Evolutionary conservation across 35 echinoderm and acorn worm species (phyloP), one percentile per base, ranked within the genome.

Genomic region (Amphiura filiformis): DNA sequence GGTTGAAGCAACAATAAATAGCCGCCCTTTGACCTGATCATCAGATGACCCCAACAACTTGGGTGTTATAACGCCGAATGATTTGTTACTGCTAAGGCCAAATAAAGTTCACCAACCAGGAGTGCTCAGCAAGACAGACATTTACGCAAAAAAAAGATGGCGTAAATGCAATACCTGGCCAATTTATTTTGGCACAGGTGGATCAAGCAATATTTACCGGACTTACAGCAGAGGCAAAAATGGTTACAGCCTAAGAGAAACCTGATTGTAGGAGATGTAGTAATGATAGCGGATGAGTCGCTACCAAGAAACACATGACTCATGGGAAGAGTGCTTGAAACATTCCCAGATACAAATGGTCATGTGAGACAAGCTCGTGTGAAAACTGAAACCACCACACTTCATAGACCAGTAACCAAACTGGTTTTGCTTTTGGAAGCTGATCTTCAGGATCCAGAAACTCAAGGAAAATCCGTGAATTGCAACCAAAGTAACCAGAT

Each of bases 171-270:
- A 39, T 83, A 93, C 37, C 28, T 93, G 9, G 77, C 86, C 1
- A 77, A 88, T 56, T 12, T 94, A 0, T 95, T 95, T 81, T 96
- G 87, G 90, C 26, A 65, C 12, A 86, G 90, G 33, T 93, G 79
- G 89, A 79, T 38, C 0, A 65, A 42, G 32, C 79, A 93, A 31
- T 80, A 94, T 41, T 57, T 94, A 26, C 84, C 88, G 18, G 44
- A 38, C 31, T 76, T 88, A 14, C 89, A 95, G 61, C 1, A 79
- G 28, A 56, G 89, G 20, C 64, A 84, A 35, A 95, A 91, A 49
- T 95, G 93, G 93, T 31, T 70, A 0, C 22, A 88, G 35, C 80
- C 89, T 31, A 11, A 28, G 23, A 83, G 39, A 35, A 84, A 88
- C 75, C 0, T 88, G 13, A 79, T 1, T 23, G 57, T 80, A 0